Conservation (phyloP, 2,888 invertebrate genomes). For the Crematogaster levior region DNA sequence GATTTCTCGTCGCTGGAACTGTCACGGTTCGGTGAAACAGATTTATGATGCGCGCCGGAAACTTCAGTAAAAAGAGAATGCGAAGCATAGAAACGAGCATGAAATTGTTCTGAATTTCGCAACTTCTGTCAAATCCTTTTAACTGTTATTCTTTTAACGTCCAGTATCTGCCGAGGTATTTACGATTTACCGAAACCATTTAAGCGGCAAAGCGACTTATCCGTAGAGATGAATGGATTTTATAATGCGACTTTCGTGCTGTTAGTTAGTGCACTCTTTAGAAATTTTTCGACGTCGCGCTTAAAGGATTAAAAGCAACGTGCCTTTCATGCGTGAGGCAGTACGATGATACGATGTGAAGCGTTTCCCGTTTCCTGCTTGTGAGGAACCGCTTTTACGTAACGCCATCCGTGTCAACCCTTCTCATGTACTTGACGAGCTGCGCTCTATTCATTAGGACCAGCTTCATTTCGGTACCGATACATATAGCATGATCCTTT, state of each 20-base stretch:
- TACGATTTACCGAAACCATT: background rate
- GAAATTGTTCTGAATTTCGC: constrained; percentile 19
- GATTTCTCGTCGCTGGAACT: constrained; percentile 21
- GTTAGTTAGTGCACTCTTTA: background rate
- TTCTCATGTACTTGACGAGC: constrained; percentile 38
- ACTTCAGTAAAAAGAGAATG: background rate
- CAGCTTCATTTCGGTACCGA: constrained; percentile 44
- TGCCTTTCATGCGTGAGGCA: background rate
- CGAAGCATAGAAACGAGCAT: background rate
- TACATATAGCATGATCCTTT: constrained; percentile 15
- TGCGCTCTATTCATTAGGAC: constrained; percentile 46
- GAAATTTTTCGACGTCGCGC: background rate
- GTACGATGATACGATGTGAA: constrained; percentile 37
- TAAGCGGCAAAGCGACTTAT: background rate
- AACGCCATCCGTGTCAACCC: constrained; percentile 38
- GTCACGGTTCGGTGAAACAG: constrained; percentile 1
- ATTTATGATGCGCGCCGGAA: constrained; percentile 22
- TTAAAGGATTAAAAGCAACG: background rate
- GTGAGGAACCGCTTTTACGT: constrained; percentile 34
- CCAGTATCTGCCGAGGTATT: background rate
- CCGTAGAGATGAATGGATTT: background rate
- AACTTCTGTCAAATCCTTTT: background rate
- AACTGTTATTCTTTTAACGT: background rate
- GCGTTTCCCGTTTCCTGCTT: constrained; percentile 18
- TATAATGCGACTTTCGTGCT: background rate